phyloP scores from a whole-genome alignment of 2,888 invertebrate species.

The Aporophyla nigra region DNA sequence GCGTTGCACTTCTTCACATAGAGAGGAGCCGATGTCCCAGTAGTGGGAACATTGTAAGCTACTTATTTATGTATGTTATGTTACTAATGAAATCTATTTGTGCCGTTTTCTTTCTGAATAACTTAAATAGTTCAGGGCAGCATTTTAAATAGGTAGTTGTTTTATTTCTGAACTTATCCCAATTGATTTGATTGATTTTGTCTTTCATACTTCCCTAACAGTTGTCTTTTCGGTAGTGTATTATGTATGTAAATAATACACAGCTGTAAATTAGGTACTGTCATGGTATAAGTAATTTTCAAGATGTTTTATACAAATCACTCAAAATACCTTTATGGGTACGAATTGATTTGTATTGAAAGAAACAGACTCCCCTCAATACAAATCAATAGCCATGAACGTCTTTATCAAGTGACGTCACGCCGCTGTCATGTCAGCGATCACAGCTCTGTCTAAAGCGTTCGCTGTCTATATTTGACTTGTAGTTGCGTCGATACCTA shows the following conservation, averaged over 20 bases:
- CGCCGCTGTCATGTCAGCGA: slow-evolving; percentile 19
- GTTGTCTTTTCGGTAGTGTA: not conserved
- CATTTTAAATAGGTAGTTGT: too few relatives aligned
- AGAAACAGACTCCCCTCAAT: not conserved
- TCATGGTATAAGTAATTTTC: not conserved
- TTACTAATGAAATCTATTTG: too few relatives aligned
- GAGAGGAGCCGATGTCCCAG: too few relatives aligned
- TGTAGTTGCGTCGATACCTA: not conserved
- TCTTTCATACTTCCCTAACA: not conserved
- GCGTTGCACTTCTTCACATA: too few relatives aligned
- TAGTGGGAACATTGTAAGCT: too few relatives aligned
- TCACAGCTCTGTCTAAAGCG: not conserved
- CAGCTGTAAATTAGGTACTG: not conserved
- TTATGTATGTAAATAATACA: not conserved
- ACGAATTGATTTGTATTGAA: too few relatives aligned
- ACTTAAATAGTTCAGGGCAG: too few relatives aligned
- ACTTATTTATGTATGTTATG: too few relatives aligned
- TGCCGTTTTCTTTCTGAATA: too few relatives aligned
- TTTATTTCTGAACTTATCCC: too few relatives aligned
- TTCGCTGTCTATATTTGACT: slow-evolving; percentile 2
- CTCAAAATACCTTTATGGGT: not conserved
- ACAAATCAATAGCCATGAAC: slow-evolving; percentile 25
- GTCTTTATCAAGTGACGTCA: slow-evolving; percentile 34
- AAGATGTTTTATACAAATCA: not conserved
- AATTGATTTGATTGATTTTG: too few relatives aligned